Evolutionary conservation across 2,888 invertebrate species (phyloP), one percentile per base, ranked within the genome.

Genomic region (Dicranocentrus wangi): DNA sequence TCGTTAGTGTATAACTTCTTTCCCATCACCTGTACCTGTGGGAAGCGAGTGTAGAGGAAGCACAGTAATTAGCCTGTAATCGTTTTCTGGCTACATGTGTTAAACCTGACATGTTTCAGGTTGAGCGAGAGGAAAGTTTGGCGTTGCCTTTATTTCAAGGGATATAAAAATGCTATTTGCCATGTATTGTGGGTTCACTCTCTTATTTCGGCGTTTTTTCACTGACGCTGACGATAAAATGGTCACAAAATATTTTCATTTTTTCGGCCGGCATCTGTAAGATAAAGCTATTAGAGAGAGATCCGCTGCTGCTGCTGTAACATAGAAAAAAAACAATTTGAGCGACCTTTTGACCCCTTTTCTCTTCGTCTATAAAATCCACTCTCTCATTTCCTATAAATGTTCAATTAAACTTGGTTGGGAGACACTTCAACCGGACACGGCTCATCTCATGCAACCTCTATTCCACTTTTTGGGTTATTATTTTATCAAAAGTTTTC

Each of bases 361-460:
- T 21, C 19, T n/a, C 43, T 39, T 19, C 5, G 5, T 42, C 32
- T 32, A n/a, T n/a, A n/a, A n/a, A n/a, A n/a, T 32, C 32, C 10
- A 32, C 5, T 32, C 10, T 32, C 32, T 32, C 32, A 32, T 32
- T 32, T 32, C 32, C 28, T 69, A 32, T 69, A 69, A 69, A 53
- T 71, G 58, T 71, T 71, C 71, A 71, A 60, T 71, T 71, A 71
- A 71, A 71, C n/a, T 71, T 60, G 71, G 17, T 53, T 32, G 69
- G 5, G 19, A 15, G 51, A 51, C 19, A 51, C 7, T 10, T n/a
- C 7, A 51, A 51, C 23, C 39, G 55, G 55, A 68, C 69, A 68
- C 10, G 25, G 25, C 23, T 43, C 65, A 65, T n/a, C n/a, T n/a
- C n/a, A n/a, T 42, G 42, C 42, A 7, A 42, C 7, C 13, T 42